Evolutionary conservation across 2,888 invertebrate genomes (phyloP), one percentile per base, ranked within the genome.

Genomic region (Mylabris sibirica): DNA sequence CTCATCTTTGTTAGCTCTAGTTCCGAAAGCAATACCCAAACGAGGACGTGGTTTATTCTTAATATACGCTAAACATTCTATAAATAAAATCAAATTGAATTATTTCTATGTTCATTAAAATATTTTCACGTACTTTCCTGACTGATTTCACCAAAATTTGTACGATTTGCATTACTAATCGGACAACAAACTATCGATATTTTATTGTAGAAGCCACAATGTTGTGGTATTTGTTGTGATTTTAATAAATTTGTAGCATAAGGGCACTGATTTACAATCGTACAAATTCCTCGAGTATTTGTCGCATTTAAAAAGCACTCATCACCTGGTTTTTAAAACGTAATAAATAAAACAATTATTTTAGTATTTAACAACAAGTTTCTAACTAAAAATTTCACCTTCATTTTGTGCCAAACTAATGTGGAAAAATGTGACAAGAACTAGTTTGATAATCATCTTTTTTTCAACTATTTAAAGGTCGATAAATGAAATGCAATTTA

Each of bases 141-240:
- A 49, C 49, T 20, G 3, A 49, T 20, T 11, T 20, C 3, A 9
- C 20, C 11, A 2, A 9, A 20, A 8, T 57, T 60, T 12, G 12
- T 14, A 12, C 5, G 14, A 17, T 53, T 44, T 30, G 60, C 41
- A 1, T 24, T 2, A 2, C 49, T 5, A 26, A 14, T 26, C n/a
- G 35, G 70, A 63, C 69, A 69, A 24, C 69, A 69, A 26, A 69
- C 57, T 11, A 66, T 64, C 1, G 64, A 64, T 17, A 11, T 49
- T 26, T 59, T 35, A 22, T 63, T 61, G 8, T 26, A 12, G 20
- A 61, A 66, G n/a, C 49, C 35, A 20, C 69, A 69, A 6, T 17
- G 22, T 12, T 57, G 20, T 9, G 65, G 34, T n/a, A 14, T 38
- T 4, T 64, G 14, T 30, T 2, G 61, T 4, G 34, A 75, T 22